Evolutionary conservation across 92 coral and sea anemone genomes (phyloP).

Genomic region (Siderastrea radians): DNA sequence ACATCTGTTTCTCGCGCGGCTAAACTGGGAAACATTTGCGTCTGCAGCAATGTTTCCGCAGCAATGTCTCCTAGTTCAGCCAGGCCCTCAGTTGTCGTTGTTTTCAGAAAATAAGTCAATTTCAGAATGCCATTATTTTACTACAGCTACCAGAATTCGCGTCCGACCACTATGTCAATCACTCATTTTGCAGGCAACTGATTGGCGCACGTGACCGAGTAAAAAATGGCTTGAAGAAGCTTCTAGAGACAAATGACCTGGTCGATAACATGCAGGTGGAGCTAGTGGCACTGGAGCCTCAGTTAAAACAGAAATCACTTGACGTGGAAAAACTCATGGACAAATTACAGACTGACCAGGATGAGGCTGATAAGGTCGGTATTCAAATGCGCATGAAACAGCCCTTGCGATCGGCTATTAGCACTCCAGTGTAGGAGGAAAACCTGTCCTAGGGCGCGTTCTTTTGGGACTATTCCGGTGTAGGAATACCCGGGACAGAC

Average conservation of each 20-base stretch:
- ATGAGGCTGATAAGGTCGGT: constrained; percentile 95
- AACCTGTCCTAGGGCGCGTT: too few species aligned
- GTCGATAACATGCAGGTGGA: constrained; percentile 99
- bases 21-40: too few species aligned
- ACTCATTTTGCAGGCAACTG: constrained; percentile 75
- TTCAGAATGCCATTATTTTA: too few species aligned
- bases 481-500: too few species aligned
- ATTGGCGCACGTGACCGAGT: constrained; percentile 99
- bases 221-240: constrained; percentile 94
- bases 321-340: constrained; percentile 99
- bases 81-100: too few species aligned
- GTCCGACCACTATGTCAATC: not conserved
- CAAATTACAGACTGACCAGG: constrained; percentile 96
- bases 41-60: too few species aligned
- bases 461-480: too few species aligned
- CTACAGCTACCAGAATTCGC: too few species aligned
- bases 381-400: not conserved
- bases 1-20: too few species aligned
- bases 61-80: too few species aligned
- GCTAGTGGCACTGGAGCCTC: constrained; percentile 96
- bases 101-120: too few species aligned
- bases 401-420: not conserved
- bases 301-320: constrained; percentile 93
- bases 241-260: constrained; percentile 95
- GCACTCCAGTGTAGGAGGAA: too few species aligned